Evolutionary conservation across 2,797 vertebrate genomes (phyloP).

Genomic region (Lepus oiostolus): DNA sequence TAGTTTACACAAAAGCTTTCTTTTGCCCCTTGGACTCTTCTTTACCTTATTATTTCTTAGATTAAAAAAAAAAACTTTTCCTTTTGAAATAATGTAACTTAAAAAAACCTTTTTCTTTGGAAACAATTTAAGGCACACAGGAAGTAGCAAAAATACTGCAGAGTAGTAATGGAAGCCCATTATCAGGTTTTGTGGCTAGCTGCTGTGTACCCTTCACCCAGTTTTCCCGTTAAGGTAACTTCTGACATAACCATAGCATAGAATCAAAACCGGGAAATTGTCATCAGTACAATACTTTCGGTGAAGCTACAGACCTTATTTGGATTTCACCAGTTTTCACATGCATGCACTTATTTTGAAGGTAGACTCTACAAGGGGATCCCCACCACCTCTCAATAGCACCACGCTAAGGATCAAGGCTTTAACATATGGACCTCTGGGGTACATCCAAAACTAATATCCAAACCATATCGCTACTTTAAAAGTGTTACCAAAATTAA

Average conservation of each 20-base stretch:
- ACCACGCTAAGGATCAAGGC: no score
- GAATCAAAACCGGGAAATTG: conserved; percentile 28
- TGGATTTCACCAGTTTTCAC: conserved; percentile 31
- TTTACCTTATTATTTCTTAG: conserved; percentile 21
- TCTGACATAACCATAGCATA: neutral
- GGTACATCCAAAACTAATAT: no score
- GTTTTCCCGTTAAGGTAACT: conserved; percentile 4
- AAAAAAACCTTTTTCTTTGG: neutral
- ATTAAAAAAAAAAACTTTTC: neutral
- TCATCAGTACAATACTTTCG: conserved; percentile 1
- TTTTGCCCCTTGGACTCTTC: conserved; percentile 44
- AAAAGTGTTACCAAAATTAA: neutral
- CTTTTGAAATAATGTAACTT: conserved; percentile 47
- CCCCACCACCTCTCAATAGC: neutral
- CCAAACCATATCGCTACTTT: neutral
- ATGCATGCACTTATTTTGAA: neutral
- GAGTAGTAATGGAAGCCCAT: neutral
- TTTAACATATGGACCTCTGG: no score
- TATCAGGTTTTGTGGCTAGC: neutral
- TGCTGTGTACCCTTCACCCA: neutral
- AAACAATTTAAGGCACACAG: conserved; percentile 45
- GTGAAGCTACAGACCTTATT: neutral
- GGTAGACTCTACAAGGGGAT: neutral
- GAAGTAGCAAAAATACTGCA: conserved; percentile 45
- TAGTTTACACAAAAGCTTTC: conserved; percentile 35